Conservation (phyloP, 2,888 invertebrate genomes). For the Hirtodrosophila histrioides region DNA sequence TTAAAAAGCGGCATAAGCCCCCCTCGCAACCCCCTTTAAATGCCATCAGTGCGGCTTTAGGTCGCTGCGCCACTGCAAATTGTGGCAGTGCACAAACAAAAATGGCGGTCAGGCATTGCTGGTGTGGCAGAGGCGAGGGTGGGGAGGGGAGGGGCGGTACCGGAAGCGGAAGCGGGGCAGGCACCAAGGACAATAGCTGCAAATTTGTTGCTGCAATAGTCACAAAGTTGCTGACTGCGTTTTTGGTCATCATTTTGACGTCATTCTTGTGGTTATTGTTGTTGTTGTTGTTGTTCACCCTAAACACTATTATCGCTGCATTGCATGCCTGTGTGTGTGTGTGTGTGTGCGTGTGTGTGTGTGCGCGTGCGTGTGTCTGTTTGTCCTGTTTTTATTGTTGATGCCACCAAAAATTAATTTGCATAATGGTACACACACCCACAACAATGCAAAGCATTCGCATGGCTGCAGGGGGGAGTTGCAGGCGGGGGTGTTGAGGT, state of each 20-base stretch:
- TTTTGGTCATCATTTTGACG: slow-evolving; percentile 73
- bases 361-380: slow-evolving; percentile 14
- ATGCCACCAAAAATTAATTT: slow-evolving; percentile 74
- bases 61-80: slow-evolving; percentile 25
- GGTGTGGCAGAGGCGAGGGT: neutral
- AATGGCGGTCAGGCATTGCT: slow-evolving; percentile 9
- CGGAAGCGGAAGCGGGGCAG: too few species aligned
- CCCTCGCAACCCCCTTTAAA: neutral
- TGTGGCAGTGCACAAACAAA: slow-evolving; percentile 11
- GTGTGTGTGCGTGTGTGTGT: slow-evolving; percentile 9
- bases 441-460: slow-evolving; percentile 11
- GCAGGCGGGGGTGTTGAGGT: neutral
- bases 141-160: neutral
- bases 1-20: neutral
- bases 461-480: neutral
- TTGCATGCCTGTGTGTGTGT: slow-evolving; percentile 6
- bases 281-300: slow-evolving; percentile 27
- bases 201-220: slow-evolving; percentile 64
- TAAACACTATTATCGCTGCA: slow-evolving; percentile 47
- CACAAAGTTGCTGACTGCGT: slow-evolving; percentile 76
- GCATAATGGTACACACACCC: slow-evolving; percentile 57
- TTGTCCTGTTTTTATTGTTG: slow-evolving; percentile 52
- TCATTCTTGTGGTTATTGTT: slow-evolving; percentile 66
- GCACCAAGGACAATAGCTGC: slow-evolving; percentile 8
- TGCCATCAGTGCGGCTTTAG: slow-evolving; percentile 12